Conservation (phyloP, 2,113 vertebrate species). For the Nematolebias whitei region DNA sequence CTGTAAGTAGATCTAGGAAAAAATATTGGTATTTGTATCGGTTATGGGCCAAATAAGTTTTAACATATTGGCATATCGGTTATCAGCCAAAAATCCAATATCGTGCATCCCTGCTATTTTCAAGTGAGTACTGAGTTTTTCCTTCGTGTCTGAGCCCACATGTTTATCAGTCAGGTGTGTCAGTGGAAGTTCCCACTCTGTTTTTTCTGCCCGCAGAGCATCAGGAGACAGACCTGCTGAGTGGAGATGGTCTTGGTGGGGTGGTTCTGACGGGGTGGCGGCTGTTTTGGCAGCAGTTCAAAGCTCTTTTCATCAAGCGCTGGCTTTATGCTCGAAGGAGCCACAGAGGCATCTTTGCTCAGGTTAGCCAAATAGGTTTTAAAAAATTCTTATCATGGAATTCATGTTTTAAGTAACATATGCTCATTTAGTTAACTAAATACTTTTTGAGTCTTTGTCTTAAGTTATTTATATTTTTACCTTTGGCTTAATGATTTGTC, state of each 20-base stretch:
- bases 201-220: conserved; percentile 57
- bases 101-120: no score
- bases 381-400: not conserved
- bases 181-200: not conserved
- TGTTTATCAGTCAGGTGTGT: not conserved
- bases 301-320: conserved; percentile 87
- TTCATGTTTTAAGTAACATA: not conserved
- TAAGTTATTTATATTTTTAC: not conserved
- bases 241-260: conserved; percentile 34
- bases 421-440: not conserved
- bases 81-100: no score
- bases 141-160: not conserved
- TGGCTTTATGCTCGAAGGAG: conserved; percentile 85
- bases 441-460: not conserved
- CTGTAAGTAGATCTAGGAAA: no score
- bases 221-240: conserved; percentile 80
- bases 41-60: no score
- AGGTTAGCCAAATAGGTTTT: conserved; percentile 66
- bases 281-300: conserved; percentile 84
- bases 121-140: no score
- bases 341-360: conserved; percentile 84
- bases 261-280: conserved; percentile 73
- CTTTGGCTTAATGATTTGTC: not conserved
- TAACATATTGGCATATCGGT: no score
- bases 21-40: no score